These are phyloP conservation scores for Platycercus adscitus DNA, from an alignment of 2,113 vertebrate species.

Conservation along the genomic window DNA sequence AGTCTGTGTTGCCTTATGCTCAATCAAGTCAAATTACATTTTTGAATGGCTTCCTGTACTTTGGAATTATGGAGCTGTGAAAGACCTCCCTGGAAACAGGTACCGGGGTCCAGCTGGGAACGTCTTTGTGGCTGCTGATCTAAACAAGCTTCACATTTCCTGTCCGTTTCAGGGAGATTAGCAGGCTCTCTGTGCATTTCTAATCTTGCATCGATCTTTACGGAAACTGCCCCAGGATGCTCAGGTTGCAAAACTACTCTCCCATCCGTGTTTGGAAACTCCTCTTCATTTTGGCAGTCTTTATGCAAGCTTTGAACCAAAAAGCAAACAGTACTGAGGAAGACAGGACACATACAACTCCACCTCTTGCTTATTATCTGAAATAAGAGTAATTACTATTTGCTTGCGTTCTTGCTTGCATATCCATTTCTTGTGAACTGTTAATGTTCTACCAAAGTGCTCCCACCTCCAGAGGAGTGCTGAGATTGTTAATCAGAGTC, in stretches of 20 bases:
- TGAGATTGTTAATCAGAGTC: not conserved
- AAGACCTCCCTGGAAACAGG: not conserved
- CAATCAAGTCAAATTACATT: slow-evolving; percentile 37
- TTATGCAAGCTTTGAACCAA: not conserved
- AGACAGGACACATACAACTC: not conserved
- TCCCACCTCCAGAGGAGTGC: not conserved
- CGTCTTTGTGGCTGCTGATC: not conserved
- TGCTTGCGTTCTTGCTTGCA: not conserved
- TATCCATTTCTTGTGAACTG: not conserved
- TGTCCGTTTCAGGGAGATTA: not conserved
- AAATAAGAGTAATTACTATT: not conserved
- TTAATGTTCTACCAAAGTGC: not conserved
- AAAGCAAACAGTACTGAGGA: not conserved
- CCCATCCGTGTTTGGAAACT: not conserved
- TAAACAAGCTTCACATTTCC: not conserved
- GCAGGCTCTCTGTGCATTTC: not conserved
- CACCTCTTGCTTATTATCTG: not conserved
- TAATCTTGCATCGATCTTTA: not conserved
- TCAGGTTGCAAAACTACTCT: not conserved
- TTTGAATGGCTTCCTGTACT: not conserved
- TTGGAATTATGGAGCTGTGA: not conserved
- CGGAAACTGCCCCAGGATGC: not conserved
- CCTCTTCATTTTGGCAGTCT: not conserved
- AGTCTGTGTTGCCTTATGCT: not conserved
- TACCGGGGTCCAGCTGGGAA: not conserved